Evolutionary conservation across 2,888 invertebrate genomes (phyloP), one percentile per base, ranked within the genome.

Genomic region (Prionchulus punctatus): DNA sequence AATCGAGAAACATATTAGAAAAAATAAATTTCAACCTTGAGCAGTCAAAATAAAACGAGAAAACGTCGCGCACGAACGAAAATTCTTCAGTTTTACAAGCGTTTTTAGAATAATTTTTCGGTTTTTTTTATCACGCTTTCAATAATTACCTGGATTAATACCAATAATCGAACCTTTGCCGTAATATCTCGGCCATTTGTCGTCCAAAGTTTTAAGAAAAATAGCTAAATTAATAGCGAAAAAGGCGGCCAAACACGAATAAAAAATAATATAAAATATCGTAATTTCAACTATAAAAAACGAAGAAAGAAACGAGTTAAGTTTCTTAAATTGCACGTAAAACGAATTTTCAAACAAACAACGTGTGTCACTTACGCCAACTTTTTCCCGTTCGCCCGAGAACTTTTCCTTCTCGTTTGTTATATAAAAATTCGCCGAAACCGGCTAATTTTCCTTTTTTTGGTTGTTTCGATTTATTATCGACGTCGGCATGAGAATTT

Each of bases 191-290:
- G 92, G 92, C 72, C 79, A 80, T 69, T 82, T 82, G 63, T 78
- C 73, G 71, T 88, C 85, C 75, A 92, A 77, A 54, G 91, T 91
- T 76, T 86, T 86, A 75, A 87, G 87, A 79, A 98, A 96, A 69
- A 92, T 83, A 65, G 87, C 84, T 76, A 94, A 78, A 82, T 92
- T 82, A 61, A 86, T 86, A 62, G 87, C 83, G 78, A 94, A 96
- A 81, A 94, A 96, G 56, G 86, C 90, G 69, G 85, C 81, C 73
- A 96, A 80, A 67, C 82, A 82, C 63, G 85, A 80, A 78, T 94
- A 96, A 80, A 94, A 96, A 74, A 94, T 82, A 66, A 91, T 75
- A 79, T 96, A 98, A 80, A 96, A 96, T 64, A 92, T 76, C 65
- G 87, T 79, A 75, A 96, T 92, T 79, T 92, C 90, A 64, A 83